These are phyloP conservation scores for Asarcornis scutulata DNA, from an alignment of 2,113 vertebrate species.

Conservation along the genomic window DNA sequence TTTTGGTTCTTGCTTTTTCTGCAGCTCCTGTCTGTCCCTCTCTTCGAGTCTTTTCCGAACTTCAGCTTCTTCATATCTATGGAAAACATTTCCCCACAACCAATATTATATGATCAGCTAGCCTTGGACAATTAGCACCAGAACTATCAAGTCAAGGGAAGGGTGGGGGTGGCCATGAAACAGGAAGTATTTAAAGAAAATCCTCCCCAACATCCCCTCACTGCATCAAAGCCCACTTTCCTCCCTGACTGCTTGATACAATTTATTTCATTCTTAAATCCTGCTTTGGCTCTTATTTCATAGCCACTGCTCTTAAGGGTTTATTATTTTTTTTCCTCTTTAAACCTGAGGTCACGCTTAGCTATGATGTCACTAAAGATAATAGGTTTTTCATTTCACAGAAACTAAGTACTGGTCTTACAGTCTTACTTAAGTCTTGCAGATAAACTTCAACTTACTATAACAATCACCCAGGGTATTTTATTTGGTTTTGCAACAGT, in stretches of 20 bases:
- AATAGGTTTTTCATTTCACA: neutral
- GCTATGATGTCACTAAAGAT: neutral
- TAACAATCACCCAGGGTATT: neutral
- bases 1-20: conserved; percentile 80
- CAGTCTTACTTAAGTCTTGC: neutral
- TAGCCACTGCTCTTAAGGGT: neutral
- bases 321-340: neutral
- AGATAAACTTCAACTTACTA: neutral
- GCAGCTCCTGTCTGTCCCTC: conserved; percentile 88
- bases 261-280: neutral
- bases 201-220: neutral
- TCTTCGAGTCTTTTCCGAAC: conserved; percentile 96
- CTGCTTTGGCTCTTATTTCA: neutral
- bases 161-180: too few species aligned
- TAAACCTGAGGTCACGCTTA: neutral
- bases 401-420: neutral
- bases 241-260: neutral
- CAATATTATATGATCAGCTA: neutral
- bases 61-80: conserved; percentile 96
- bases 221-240: neutral
- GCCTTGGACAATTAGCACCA: neutral
- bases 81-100: neutral
- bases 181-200: neutral
- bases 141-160: neutral
- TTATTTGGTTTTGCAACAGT: neutral